Evolutionary conservation across 2,797 vertebrate genomes (phyloP), one percentile per base, ranked within the genome.

Genomic region (Scyliorhinus canicula): DNA sequence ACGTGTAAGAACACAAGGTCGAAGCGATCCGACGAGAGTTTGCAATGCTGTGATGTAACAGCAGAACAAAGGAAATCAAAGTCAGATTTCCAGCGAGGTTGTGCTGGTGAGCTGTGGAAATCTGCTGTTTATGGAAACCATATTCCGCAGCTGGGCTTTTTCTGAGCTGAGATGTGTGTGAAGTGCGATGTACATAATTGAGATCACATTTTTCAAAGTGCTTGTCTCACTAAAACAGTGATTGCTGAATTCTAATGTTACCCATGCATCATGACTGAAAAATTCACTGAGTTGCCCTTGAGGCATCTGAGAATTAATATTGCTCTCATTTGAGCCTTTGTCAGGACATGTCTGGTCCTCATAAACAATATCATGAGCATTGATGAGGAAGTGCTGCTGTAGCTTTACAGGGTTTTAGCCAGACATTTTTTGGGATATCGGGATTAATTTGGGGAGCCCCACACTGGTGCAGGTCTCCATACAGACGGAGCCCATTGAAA

Each of bases 191-290:
- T 65, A 26, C 60, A 26, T 91, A 65, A 91, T 65, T 65, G 60
- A 91, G 88, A 91, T 91, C 88, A 65, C 88, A 91, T 91, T 91
- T 65, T 91, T 91, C n/a, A 9, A 91, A 65, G 88, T 91, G 88
- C 65, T 91, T 91, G 57, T 65, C 88, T 44, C 44, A 44, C 88
- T 14, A 65, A 60, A 40, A 11, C 88, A 91, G 88, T 19, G n/a
- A 91, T 91, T 40, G 57, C 57, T 65, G 88, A 91, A 26, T 91
- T 91, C 57, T 65, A 91, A 65, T 91, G 40, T 63, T 91, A 63
- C 57, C 88, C n/a, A 44, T 24, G 60, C 60, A 91, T 91, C 88
- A 91, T 44, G 57, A 47, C 44, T 82, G 79, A 91, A 91, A 91
- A 40, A 65, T 65, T 63, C 28, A 21, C 88, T 26, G 11, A 65